phyloP scores from a whole-genome alignment of 1,140 invertebrate genomes.

The Spodoptera frugiperda region DNA sequence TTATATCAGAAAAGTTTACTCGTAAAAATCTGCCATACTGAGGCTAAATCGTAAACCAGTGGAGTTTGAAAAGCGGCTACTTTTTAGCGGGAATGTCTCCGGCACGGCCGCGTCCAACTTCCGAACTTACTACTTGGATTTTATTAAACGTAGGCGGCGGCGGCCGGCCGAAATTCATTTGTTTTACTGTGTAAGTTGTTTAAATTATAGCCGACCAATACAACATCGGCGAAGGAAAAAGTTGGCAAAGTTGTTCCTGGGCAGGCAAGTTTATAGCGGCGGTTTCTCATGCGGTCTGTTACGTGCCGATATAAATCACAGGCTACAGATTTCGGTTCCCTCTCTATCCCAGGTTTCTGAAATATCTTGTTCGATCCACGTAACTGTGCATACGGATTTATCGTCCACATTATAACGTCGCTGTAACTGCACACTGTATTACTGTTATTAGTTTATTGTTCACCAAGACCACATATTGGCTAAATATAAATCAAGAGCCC shows the following conservation, averaged over 20 bases:
- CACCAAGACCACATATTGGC: conserved; percentile 51
- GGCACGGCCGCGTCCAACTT: conserved; percentile 58
- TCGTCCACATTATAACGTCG: conserved; percentile 36
- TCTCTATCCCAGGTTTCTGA: background rate
- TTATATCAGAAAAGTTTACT: conserved; percentile 70
- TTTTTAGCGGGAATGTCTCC: conserved; percentile 59
- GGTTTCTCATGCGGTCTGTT: background rate
- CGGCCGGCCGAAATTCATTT: conserved; percentile 54
- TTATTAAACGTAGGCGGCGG: conserved; percentile 62
- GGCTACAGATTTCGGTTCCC: conserved; percentile 2
- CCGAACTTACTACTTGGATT: conserved; percentile 62
- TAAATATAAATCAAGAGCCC: conserved; percentile 67
- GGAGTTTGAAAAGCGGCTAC: conserved; percentile 55
- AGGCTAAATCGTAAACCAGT: conserved; percentile 64
- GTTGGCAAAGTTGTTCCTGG: conserved; percentile 28
- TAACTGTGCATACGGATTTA: conserved; percentile 27
- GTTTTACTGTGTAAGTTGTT: conserved; percentile 57
- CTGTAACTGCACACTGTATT: conserved; percentile 47
- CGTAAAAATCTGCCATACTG: conserved; percentile 69
- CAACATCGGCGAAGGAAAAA: conserved; percentile 44
- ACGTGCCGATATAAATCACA: conserved; percentile 28
- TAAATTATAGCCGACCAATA: conserved; percentile 56
- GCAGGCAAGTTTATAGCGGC: conserved; percentile 27
- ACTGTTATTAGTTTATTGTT: conserved; percentile 57
- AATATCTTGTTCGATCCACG: conserved; percentile 38